Percentiles rank a stretch among this genome's conserved stretches.
Evolutionary conservation across 2,113 vertebrate species (phyloP).

Genomic region (Heterotis niloticus): DNA sequence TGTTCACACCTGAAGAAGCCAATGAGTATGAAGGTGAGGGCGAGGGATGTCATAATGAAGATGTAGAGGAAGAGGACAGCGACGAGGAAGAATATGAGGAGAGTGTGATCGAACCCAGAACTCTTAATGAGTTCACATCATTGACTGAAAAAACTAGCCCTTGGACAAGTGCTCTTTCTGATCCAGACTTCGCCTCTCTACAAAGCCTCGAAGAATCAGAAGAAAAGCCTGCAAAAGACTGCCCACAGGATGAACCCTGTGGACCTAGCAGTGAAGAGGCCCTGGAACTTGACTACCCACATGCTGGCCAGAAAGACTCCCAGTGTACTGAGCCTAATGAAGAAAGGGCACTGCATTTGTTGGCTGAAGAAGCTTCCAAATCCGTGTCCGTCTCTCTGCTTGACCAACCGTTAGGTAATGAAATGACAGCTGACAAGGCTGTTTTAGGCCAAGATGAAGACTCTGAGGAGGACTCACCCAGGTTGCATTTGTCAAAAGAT

Average conservation of each 20-base stretch:
- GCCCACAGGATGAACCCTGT: background rate
- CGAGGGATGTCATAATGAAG: background rate
- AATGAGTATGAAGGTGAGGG: conserved; percentile 18
- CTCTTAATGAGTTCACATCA: conserved; percentile 83
- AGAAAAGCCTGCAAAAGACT: conserved; percentile 21
- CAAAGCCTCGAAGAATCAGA: conserved; percentile 47
- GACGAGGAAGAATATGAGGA: conserved; percentile 82
- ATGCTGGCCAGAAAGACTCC: background rate
- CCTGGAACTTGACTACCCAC: background rate
- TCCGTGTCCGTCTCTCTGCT: background rate
- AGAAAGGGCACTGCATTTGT: background rate
- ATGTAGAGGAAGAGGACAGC: conserved; percentile 28
- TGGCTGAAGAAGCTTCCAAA: background rate
- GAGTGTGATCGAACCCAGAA: conserved; percentile 73
- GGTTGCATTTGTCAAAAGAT: conserved; percentile 8
- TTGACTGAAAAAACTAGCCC: conserved; percentile 84
- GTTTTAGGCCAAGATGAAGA: conserved; percentile 15
- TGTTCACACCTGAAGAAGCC: conserved; percentile 31
- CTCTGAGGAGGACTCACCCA: conserved; percentile 21
- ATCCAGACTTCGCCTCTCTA: conserved; percentile 56
- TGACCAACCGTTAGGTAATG: conserved; percentile 17
- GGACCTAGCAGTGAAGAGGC: conserved; percentile 6
- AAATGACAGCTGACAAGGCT: background rate
- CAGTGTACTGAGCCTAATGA: background rate
- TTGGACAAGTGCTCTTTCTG: conserved; percentile 86